Evolutionary conservation across 2,797 vertebrate species (phyloP).

Genomic region (Trematocara caparti): DNA sequence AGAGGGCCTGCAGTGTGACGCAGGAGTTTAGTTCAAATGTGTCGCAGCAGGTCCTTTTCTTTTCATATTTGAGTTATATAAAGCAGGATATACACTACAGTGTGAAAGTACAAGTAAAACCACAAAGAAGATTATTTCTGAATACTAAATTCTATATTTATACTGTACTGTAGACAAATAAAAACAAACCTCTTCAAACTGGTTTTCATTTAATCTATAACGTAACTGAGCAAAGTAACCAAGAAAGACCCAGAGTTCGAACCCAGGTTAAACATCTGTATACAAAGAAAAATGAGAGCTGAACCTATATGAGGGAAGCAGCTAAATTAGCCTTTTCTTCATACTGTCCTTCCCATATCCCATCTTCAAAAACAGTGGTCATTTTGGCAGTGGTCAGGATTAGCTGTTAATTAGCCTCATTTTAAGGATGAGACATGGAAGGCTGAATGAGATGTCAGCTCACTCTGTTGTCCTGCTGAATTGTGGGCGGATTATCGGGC

Average conservation of each 20-base stretch:
- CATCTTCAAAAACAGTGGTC: conserved; percentile 38
- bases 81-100: neutral
- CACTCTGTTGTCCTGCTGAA: conserved; percentile 54
- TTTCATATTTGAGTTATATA: neutral
- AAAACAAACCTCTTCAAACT: neutral
- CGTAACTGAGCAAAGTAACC: neutral
- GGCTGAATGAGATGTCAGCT: conserved; percentile 59
- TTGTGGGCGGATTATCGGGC: conserved; percentile 67
- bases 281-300: neutral
- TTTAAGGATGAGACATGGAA: conserved; percentile 60
- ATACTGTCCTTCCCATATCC: neutral
- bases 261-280: neutral
- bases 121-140: neutral
- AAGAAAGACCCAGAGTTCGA: neutral
- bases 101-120: neutral
- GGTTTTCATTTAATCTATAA: neutral
- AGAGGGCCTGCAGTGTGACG: neutral
- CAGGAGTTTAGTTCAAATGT: neutral
- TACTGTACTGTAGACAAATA: neutral
- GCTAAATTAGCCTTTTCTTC: neutral
- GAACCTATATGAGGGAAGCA: neutral
- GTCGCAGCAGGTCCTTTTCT: neutral
- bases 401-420: conserved; percentile 76
- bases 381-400: conserved; percentile 63
- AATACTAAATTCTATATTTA: neutral